Percentiles rank a stretch among this genome's conserved stretches.
Evolutionary conservation across 2,797 vertebrate genomes (phyloP).

Genomic region (Miichthys miiuy): DNA sequence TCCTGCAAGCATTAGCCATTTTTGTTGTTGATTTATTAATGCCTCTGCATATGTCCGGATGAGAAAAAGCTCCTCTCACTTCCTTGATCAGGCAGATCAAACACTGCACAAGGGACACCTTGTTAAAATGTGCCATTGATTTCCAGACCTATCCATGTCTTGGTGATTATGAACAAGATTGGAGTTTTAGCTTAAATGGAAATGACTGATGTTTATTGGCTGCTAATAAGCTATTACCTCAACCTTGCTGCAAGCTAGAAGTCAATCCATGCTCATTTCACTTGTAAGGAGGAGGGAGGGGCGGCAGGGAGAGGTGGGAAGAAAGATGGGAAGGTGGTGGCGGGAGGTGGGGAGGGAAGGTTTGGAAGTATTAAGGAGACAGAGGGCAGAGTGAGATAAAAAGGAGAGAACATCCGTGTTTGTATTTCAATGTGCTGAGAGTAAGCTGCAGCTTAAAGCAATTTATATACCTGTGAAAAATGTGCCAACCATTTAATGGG

Average conservation of each 20-base stretch:
- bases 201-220: slow-evolving; percentile 83
- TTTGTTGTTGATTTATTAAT: slow-evolving; percentile 45
- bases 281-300: slow-evolving; percentile 63
- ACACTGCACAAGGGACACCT: slow-evolving; percentile 53
- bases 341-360: neutral
- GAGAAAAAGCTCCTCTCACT: slow-evolving; percentile 25
- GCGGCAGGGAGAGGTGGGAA: slow-evolving; percentile 37
- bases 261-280: slow-evolving; percentile 74
- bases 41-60: slow-evolving; percentile 16
- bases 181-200: slow-evolving; percentile 78
- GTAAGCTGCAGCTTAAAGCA: slow-evolving; percentile 81
- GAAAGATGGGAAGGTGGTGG: slow-evolving; percentile 54
- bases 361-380: slow-evolving; percentile 71
- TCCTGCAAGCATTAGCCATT: neutral
- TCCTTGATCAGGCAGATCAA: slow-evolving; percentile 61
- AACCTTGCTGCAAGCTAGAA: slow-evolving; percentile 78
- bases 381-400: slow-evolving; percentile 77
- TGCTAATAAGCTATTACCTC: slow-evolving; percentile 83
- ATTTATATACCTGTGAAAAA: slow-evolving; percentile 82
- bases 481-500: slow-evolving; percentile 79
- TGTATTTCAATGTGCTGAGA: slow-evolving; percentile 81
- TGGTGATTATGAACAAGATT: slow-evolving; percentile 73
- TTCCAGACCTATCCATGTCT: slow-evolving; percentile 67
- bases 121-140: slow-evolving; percentile 75
- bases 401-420: slow-evolving; percentile 73